phyloP scores from a whole-genome alignment of 2,113 vertebrate species.

The Hippoglossus stenolepis region DNA sequence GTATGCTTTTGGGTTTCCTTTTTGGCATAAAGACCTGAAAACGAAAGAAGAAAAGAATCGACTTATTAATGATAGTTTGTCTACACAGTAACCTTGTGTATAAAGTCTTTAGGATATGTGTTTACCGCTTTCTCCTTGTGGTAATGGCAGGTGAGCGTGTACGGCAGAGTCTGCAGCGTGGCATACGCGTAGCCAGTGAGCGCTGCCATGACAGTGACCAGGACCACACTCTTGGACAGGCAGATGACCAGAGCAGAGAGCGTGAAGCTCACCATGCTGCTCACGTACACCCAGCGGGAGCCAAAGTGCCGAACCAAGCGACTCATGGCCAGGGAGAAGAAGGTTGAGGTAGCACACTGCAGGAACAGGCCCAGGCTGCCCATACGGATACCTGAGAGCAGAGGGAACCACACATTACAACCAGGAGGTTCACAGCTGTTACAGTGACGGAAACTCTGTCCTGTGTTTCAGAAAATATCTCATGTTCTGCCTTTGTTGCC shows the following conservation, averaged over 20 bases:
- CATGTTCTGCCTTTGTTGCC: too few species aligned
- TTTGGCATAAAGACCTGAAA: constrained; percentile 83
- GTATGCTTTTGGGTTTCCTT: constrained; percentile 69
- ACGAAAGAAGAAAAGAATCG: constrained; percentile 7
- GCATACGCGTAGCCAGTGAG: constrained; percentile 86
- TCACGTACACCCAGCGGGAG: constrained; percentile 80
- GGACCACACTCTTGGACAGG: constrained; percentile 77
- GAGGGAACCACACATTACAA: background rate
- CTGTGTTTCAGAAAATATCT: background rate
- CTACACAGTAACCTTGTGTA: background rate
- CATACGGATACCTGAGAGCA: constrained; percentile 82
- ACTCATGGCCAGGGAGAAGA: constrained; percentile 84
- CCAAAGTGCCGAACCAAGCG: constrained; percentile 80
- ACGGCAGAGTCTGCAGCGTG: constrained; percentile 85
- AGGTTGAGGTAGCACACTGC: constrained; percentile 85
- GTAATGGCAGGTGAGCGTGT: constrained; percentile 85
- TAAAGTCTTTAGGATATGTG: background rate
- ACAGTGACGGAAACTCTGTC: background rate
- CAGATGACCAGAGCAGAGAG: constrained; percentile 81
- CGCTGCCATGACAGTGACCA: constrained; percentile 81
- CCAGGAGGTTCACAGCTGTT: background rate
- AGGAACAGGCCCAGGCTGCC: constrained; percentile 86
- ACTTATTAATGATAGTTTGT: background rate
- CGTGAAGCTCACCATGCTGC: constrained; percentile 85
- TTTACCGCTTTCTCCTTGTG: constrained; percentile 84